These are phyloP conservation scores for Tadarida brasiliensis DNA, from an alignment of 2,797 vertebrate genomes.

Conservation along the genomic window DNA sequence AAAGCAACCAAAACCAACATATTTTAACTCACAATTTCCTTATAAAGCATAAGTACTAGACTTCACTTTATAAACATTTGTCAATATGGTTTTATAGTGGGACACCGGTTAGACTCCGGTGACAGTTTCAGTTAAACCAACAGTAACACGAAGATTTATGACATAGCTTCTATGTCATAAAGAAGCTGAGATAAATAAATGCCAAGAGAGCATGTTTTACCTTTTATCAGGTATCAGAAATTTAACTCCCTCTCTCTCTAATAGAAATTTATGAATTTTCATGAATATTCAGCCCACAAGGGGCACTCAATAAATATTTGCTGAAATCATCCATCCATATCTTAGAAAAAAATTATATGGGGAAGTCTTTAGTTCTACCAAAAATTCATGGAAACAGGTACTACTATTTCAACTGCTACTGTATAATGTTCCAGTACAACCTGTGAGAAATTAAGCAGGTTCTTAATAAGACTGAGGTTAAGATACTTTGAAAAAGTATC, in stretches of 20 bases:
- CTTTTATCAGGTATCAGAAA: slow-evolving; percentile 46
- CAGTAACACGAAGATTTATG: not conserved
- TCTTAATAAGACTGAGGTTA: slow-evolving; percentile 64
- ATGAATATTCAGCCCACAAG: slow-evolving; percentile 21
- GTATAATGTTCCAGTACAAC: slow-evolving; percentile 19
- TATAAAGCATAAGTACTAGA: slow-evolving; percentile 14
- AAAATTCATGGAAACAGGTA: slow-evolving; percentile 57
- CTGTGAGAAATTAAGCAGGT: slow-evolving; percentile 52
- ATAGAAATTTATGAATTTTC: slow-evolving; percentile 58
- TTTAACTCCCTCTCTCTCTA: slow-evolving; percentile 20
- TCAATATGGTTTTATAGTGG: slow-evolving; percentile 23
- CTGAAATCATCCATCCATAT: slow-evolving; percentile 36
- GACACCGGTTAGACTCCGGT: slow-evolving; percentile 10
- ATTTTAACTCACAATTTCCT: slow-evolving; percentile 58
- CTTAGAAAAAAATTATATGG: slow-evolving; percentile 32
- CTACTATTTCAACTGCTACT: slow-evolving; percentile 54
- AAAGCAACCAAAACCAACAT: slow-evolving; percentile 32
- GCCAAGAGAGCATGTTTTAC: not conserved
- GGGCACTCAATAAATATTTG: slow-evolving; percentile 24
- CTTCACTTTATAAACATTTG: slow-evolving; percentile 57
- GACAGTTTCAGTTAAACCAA: slow-evolving; percentile 26
- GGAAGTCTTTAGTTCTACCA: slow-evolving; percentile 52
- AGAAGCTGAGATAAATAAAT: slow-evolving; percentile 16
- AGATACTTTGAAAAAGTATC: slow-evolving; percentile 8
- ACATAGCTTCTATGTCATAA: slow-evolving; percentile 35